Base-by-base conservation (phyloP, 37 sponge, comb jelly and placozoan genomes). In the Tethya wilhelma region DNA sequence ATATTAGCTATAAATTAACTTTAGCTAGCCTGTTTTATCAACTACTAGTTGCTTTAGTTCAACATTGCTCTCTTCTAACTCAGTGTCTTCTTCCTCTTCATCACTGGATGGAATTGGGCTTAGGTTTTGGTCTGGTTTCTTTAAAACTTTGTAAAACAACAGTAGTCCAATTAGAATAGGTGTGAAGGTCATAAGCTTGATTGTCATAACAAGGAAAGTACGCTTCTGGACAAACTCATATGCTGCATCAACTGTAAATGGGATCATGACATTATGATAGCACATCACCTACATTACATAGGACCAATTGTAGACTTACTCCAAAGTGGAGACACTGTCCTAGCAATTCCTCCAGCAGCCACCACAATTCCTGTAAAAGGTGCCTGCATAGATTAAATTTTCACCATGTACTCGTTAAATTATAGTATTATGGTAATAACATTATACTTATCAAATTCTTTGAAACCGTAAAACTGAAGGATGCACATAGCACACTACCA, bases 241-340 rank as follows among this genome's bases (percentile, higher is more conserved):
- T 36, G 78, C 78, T 64, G 66, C 65, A 64, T 77, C 78, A 36
- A 77, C 78, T 77, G 65, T 32, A 62, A 25, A 4, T 39, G 8
- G 11, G 30, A 62, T 62, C 7, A 23, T 62, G 9, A 20, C 11
- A 11, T 49, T 11, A 11, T 20, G 55, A 49, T 20, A 49, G 17
- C 17, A 17, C 17, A 20, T 20, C 55, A 49, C 9, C 17, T 49
- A 60, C 29, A 60, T 7, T 60, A 60, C 9, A 26, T 60, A 60
- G 29, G 28, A 49, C 14, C 55, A 49, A 49, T 19, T 49, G 17
- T 22, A 4, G 22, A 64, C 78, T 64, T 39, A 77, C 78, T 38
- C 78, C 78, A 77, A 11, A 77, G n/a, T 39, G 78, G 78, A 11
- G 63, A 36, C 45, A 77, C 44, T 28, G 63, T 64, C 26, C 78